These are phyloP conservation scores for Furcula furcula DNA, from an alignment of 2,888 invertebrate genomes.

Conservation along the genomic window DNA sequence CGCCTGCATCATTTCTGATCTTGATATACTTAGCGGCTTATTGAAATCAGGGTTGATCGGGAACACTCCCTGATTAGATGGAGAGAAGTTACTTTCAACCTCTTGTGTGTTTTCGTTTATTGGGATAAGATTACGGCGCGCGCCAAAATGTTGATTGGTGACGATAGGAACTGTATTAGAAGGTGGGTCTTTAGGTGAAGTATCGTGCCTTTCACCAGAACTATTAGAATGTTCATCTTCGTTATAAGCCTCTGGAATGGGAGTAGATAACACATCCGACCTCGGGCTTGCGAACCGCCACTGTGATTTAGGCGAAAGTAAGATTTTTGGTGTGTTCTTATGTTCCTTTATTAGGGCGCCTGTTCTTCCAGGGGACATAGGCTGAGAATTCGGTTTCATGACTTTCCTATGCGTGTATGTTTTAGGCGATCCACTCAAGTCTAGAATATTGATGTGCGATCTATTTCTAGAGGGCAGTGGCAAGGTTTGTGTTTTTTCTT, in stretches of 20 bases:
- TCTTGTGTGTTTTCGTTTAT: constrained; percentile 58
- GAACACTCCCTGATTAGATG: constrained; percentile 67
- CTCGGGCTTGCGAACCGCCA: constrained; percentile 89
- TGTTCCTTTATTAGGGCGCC: constrained; percentile 74
- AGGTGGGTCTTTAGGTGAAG: constrained; percentile 51
- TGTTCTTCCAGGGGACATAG: constrained; percentile 80
- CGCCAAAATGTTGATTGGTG: constrained; percentile 75
- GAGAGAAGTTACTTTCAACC: constrained; percentile 48
- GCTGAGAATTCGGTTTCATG: constrained; percentile 71
- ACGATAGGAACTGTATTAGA: constrained; percentile 73
- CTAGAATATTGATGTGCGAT: constrained; percentile 84
- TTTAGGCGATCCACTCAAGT: constrained; percentile 87
- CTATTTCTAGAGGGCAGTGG: constrained; percentile 51
- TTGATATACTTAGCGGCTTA: constrained; percentile 53
- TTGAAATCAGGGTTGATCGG: constrained; percentile 66
- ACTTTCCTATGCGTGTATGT: constrained; percentile 84
- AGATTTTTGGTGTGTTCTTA: constrained; percentile 83
- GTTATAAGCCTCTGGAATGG: constrained; percentile 91
- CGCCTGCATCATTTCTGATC: constrained; percentile 81
- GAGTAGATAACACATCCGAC: constrained; percentile 92
- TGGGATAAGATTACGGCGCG: constrained; percentile 70
- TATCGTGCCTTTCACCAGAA: constrained; percentile 78
- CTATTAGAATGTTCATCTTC: constrained; percentile 88
- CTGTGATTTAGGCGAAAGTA: constrained; percentile 86
- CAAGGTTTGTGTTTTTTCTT: constrained; percentile 70